A percentile compares a stretch with the other conserved stretches of the same genome.
Evolutionary conservation across 1,140 invertebrate genomes (phyloP).

Genomic region (Dufourea novaeangliae): DNA sequence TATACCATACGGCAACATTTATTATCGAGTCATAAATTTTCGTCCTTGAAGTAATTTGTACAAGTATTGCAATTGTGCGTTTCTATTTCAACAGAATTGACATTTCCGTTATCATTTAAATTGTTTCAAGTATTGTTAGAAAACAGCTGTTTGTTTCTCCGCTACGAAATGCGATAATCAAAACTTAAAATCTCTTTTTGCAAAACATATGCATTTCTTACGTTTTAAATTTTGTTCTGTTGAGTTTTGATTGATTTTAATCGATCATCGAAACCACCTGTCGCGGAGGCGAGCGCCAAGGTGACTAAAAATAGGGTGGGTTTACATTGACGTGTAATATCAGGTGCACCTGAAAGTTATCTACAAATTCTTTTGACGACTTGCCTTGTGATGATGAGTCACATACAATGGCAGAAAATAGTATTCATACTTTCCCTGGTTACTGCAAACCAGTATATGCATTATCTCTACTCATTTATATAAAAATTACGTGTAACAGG

Average conservation of each 20-base stretch:
- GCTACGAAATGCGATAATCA: not conserved
- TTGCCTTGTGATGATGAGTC: no score
- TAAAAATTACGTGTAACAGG: no score
- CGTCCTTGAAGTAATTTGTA: not conserved
- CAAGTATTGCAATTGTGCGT: not conserved
- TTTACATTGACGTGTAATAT: slow-evolving; percentile 11
- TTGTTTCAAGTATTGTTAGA: not conserved
- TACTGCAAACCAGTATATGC: no score
- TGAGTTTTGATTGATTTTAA: not conserved
- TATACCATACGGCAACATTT: no score
- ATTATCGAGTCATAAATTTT: not conserved
- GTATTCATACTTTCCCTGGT: no score
- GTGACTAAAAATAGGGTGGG: slow-evolving; percentile 18
- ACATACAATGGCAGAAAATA: no score
- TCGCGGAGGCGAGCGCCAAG: not conserved
- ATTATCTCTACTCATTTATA: no score
- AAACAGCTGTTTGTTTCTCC: not conserved
- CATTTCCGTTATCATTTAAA: not conserved
- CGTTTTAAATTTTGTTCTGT: not conserved
- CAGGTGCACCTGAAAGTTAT: not conserved
- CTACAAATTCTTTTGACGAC: no score
- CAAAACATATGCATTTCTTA: no score
- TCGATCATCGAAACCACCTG: slow-evolving; percentile 20
- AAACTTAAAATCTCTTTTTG: not conserved
- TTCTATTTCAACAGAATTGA: not conserved